Percentiles rank a stretch among this genome's conserved stretches.
Evolutionary conservation across 2,888 invertebrate genomes (phyloP).

Genomic region (Beris morrisii): DNA sequence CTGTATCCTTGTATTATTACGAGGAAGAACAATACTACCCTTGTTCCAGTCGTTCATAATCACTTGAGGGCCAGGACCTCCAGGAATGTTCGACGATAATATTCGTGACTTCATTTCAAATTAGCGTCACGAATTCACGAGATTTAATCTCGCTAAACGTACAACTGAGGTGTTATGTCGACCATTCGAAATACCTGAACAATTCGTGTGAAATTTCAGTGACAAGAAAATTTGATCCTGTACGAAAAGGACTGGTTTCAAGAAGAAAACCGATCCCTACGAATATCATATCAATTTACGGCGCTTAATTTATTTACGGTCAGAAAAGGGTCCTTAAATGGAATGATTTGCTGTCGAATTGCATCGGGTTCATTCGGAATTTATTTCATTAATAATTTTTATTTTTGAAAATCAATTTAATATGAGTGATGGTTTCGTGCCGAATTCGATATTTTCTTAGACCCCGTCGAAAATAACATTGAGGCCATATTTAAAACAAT

Average conservation of each 20-base stretch:
- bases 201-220: neutral
- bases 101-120: conserved; percentile 15
- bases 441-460: neutral
- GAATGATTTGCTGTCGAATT: neutral
- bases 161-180: neutral
- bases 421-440: conserved; percentile 6
- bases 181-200: neutral
- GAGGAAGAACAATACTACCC: too few relatives aligned
- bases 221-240: conserved; percentile 11
- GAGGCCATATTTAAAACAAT: conserved; percentile 23
- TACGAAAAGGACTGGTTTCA: neutral
- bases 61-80: too few relatives aligned
- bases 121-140: conserved; percentile 16
- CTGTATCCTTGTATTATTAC: too few relatives aligned
- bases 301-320: neutral
- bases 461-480: neutral
- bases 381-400: neutral
- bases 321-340: neutral
- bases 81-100: too few relatives aligned
- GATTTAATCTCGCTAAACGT: neutral
- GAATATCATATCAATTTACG: conserved; percentile 3
- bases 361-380: neutral
- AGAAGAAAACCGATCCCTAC: neutral
- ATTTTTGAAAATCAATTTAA: neutral
- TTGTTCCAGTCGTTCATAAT: too few relatives aligned